Conservation (phyloP, 1,140 invertebrate species). For the Fragariocoptes setiger region DNA sequence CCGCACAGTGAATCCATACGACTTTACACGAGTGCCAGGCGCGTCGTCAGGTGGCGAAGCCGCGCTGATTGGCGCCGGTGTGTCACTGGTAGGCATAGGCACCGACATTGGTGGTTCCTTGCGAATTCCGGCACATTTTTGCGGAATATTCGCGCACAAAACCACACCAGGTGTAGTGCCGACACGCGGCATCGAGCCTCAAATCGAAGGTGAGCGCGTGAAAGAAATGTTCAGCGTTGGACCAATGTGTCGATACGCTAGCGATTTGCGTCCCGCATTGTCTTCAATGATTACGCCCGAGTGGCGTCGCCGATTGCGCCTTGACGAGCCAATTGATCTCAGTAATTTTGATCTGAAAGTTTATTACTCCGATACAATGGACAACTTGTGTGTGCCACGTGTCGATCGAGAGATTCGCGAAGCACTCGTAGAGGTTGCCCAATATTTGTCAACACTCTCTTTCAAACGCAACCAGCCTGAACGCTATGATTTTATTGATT, state of each 20-base stretch:
- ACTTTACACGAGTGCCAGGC: constrained; percentile 44
- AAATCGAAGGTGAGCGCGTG: constrained; percentile 4
- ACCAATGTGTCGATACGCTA: constrained; percentile 22
- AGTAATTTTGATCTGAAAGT: constrained; percentile 36
- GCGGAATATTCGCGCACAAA: constrained; percentile 83
- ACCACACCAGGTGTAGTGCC: constrained; percentile 26
- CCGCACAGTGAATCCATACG: constrained; percentile 53
- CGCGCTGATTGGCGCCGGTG: constrained; percentile 34
- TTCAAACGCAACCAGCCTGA: too few species aligned
- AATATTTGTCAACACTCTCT: too few species aligned
- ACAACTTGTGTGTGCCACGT: too few species aligned
- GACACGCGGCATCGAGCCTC: constrained; percentile 6
- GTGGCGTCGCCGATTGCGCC: constrained; percentile 22
- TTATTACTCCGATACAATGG: constrained; percentile 53
- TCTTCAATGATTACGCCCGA: constrained; percentile 19
- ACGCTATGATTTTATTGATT: too few species aligned
- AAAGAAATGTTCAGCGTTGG: constrained; percentile 16
- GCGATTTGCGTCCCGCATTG: constrained; percentile 17
- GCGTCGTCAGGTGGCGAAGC: constrained; percentile 19
- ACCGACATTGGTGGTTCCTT: constrained; percentile 89
- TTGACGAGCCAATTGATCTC: constrained; percentile 32
- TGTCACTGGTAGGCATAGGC: constrained; percentile 51
- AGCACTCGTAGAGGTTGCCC: too few species aligned
- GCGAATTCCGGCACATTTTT: constrained; percentile 72
- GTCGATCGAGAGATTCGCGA: too few species aligned